These are phyloP conservation scores for Maniola hyperantus DNA, from an alignment of 2,888 invertebrate species.

Conservation along the genomic window DNA sequence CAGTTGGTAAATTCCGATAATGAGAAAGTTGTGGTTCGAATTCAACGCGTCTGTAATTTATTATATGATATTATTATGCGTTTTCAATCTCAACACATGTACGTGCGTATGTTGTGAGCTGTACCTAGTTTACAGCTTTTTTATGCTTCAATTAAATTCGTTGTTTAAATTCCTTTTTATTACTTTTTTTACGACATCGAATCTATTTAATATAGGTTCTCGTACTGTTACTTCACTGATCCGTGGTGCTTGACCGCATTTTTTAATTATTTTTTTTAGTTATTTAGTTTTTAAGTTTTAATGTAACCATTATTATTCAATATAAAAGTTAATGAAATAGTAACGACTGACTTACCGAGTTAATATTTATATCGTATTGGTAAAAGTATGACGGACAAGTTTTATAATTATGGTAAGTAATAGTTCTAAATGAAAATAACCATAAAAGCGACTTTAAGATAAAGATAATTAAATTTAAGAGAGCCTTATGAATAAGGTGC, in stretches of 20 bases:
- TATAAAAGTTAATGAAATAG: background rate
- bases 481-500: constrained; percentile 16
- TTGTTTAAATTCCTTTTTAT: constrained; percentile 39
- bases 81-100: background rate
- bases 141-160: constrained; percentile 33
- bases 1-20: background rate
- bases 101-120: background rate
- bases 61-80: background rate
- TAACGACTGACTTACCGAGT: too few relatives aligned
- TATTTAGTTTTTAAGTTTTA: constrained; percentile 24
- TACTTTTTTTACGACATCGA: constrained; percentile 37
- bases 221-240: constrained; percentile 17
- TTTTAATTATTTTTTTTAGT: constrained; percentile 2
- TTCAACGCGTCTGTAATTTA: background rate
- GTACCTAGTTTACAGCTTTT: constrained; percentile 22
- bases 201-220: constrained; percentile 30
- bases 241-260: constrained; percentile 2
- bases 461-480: constrained; percentile 16
- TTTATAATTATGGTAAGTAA: too few relatives aligned
- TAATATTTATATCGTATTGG: background rate
- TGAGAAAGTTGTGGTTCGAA: background rate
- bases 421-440: background rate
- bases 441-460: background rate
- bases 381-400: background rate
- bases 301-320: constrained; percentile 24